Conservation (phyloP, 2,113 vertebrate genomes). For the Microtus pennsylvanicus region DNA sequence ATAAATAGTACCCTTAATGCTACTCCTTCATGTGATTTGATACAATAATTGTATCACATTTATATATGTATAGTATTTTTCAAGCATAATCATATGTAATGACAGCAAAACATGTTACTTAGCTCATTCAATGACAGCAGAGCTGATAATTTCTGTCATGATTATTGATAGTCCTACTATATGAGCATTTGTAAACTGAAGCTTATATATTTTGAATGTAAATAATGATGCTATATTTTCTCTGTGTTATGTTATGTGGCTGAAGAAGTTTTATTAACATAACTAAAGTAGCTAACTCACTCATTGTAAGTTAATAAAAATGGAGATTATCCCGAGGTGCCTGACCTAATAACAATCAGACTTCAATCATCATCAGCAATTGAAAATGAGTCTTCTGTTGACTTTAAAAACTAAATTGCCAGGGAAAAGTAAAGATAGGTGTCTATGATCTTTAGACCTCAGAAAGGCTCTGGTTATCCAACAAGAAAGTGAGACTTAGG, state of each 20-base stretch:
- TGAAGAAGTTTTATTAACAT: neutral
- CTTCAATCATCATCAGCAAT: neutral
- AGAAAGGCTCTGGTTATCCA: neutral
- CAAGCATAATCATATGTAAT: neutral
- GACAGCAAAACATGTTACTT: neutral
- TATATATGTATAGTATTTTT: neutral
- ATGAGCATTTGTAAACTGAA: neutral
- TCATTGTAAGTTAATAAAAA: slow-evolving; percentile 2
- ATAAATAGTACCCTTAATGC: neutral
- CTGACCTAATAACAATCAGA: neutral
- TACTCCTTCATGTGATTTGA: neutral
- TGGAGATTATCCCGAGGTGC: neutral
- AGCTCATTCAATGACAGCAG: neutral
- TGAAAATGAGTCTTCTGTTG: neutral
- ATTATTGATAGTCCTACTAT: neutral
- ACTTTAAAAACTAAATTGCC: neutral
- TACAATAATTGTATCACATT: neutral
- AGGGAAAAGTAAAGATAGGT: neutral
- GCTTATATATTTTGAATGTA: neutral
- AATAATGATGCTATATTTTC: neutral
- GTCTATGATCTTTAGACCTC: neutral
- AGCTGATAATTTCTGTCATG: neutral
- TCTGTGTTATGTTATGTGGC: neutral
- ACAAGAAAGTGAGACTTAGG: neutral
- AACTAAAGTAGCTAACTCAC: neutral